These are phyloP conservation scores for Fopius arisanus DNA, from an alignment of 1,140 invertebrate species.

Conservation along the genomic window DNA sequence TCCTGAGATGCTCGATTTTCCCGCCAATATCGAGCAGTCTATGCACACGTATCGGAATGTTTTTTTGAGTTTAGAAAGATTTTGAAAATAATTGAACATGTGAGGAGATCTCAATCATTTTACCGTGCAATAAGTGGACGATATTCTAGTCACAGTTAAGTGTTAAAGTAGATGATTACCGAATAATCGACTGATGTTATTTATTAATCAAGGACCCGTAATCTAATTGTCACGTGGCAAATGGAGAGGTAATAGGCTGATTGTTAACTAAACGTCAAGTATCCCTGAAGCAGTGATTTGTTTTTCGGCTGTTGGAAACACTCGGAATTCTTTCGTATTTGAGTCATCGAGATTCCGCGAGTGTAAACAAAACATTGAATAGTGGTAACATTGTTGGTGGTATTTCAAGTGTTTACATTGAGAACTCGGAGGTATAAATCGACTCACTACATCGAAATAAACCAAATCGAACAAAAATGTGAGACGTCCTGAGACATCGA, in stretches of 20 bases:
- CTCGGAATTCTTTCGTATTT: background rate
- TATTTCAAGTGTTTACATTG: background rate
- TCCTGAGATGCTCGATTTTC: background rate
- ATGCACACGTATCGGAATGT: background rate
- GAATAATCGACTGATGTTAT: background rate
- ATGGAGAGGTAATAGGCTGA: constrained; percentile 3
- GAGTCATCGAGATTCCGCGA: background rate
- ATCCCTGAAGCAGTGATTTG: background rate
- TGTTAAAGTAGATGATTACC: background rate
- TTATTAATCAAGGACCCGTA: constrained; percentile 3
- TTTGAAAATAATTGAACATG: background rate
- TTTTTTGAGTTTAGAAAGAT: background rate
- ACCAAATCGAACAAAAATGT: too few species aligned
- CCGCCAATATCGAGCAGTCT: background rate
- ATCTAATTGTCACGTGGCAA: background rate
- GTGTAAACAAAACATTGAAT: background rate
- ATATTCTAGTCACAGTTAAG: constrained; percentile 4
- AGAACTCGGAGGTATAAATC: background rate
- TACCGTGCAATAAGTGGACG: background rate
- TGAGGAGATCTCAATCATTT: background rate
- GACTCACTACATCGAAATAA: too few species aligned
- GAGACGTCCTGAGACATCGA: too few species aligned
- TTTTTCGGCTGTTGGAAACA: background rate
- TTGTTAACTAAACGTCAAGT: background rate
- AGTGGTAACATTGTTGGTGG: background rate